These are phyloP conservation scores for Otocyon megalotis DNA, from an alignment of 2,113 vertebrate species.

Conservation along the genomic window DNA sequence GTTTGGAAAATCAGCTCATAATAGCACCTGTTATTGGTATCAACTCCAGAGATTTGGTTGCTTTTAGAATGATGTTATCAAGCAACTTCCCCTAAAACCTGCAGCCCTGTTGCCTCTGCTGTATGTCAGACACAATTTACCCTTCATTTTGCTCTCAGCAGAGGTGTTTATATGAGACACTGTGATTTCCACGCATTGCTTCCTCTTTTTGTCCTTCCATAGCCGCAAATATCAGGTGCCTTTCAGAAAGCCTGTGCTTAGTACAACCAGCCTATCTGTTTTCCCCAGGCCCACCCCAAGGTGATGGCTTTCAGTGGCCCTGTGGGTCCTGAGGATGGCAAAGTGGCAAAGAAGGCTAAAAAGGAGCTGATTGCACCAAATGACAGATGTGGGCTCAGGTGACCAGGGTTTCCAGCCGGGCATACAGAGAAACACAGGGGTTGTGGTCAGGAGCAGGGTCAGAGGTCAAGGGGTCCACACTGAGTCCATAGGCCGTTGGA, in stretches of 20 bases:
- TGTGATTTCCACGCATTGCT: neutral
- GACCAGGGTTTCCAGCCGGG: neutral
- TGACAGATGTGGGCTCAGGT: neutral
- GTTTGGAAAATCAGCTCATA: conserved; percentile 1
- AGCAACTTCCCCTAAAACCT: neutral
- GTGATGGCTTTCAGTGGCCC: neutral
- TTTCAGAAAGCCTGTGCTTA: conserved; percentile 10
- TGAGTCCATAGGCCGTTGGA: neutral
- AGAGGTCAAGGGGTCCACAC: neutral
- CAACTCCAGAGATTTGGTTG: neutral
- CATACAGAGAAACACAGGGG: neutral
- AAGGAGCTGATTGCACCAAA: neutral
- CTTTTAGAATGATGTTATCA: conserved; percentile 44
- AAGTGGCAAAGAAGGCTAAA: neutral
- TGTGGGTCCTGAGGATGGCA: neutral
- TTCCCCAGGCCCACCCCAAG: neutral
- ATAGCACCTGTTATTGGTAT: conserved; percentile 26
- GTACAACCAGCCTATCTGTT: neutral
- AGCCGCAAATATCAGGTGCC: neutral
- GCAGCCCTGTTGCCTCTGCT: neutral
- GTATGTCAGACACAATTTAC: conserved; percentile 47
- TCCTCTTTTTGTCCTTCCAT: conserved; percentile 47
- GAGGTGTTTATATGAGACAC: neutral
- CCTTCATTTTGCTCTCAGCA: conserved; percentile 42
- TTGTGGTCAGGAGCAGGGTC: neutral